A percentile compares a stretch with the other conserved stretches of the same genome.
These are phyloP conservation scores for Glaucopsyche alexis DNA, from an alignment of 2,888 invertebrate species.

Conservation along the genomic window DNA sequence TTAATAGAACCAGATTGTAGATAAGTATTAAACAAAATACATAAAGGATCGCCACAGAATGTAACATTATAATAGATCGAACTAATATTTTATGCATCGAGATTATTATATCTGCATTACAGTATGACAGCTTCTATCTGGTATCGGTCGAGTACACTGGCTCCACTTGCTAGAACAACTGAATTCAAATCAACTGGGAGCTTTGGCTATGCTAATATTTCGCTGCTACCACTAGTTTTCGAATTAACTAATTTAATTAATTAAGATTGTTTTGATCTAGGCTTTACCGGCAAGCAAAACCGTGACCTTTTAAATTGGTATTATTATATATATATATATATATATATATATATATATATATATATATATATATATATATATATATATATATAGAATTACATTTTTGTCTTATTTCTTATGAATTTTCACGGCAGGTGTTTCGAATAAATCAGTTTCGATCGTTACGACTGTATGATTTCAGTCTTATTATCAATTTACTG, in stretches of 20 bases:
- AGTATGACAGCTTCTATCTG: neutral
- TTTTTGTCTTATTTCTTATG: neutral
- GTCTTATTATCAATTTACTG: conserved; percentile 30
- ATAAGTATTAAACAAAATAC: conserved; percentile 1
- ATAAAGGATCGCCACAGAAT: neutral
- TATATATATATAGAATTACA: conserved; percentile 14
- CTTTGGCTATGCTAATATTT: conserved; percentile 40
- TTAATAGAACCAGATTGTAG: conserved; percentile 3
- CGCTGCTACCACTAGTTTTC: conserved; percentile 40
- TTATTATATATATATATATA: neutral
- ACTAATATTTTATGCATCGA: conserved; percentile 43
- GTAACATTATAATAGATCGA: conserved; percentile 25
- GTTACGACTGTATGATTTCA: conserved; percentile 18
- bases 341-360: too few relatives aligned
- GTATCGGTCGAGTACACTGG: conserved; percentile 40
- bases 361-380: too few relatives aligned
- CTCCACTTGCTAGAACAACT: conserved; percentile 39
- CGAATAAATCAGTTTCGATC: neutral
- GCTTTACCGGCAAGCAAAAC: neutral
- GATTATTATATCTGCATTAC: conserved; percentile 51
- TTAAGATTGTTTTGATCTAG: neutral
- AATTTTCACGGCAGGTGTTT: conserved; percentile 2
- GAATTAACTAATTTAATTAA: conserved; percentile 32
- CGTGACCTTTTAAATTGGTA: too few relatives aligned
- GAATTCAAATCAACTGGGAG: conserved; percentile 46